These are phyloP conservation scores for Gambelia wislizenii DNA, from an alignment of 2,797 vertebrate species.

Conservation along the genomic window DNA sequence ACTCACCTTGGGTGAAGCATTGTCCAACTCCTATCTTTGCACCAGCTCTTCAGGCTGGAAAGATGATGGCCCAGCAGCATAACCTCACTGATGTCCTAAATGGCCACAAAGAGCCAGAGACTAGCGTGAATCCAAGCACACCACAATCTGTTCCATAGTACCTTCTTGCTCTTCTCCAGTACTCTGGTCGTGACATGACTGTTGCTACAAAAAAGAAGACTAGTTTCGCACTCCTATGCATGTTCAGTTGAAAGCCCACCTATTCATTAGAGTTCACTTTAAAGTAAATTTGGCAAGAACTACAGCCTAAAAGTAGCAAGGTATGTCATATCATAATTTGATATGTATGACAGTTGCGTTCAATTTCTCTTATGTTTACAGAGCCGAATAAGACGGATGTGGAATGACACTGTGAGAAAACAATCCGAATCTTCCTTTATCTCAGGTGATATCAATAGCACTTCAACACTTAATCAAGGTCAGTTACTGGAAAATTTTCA, in stretches of 20 bases:
- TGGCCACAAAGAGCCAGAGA: background rate
- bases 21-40: no score
- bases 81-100: background rate
- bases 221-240: background rate
- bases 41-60: no score
- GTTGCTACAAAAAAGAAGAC: constrained; percentile 26
- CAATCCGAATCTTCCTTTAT: constrained; percentile 99
- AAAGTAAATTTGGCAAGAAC: background rate
- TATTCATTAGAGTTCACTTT: background rate
- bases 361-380: constrained; percentile 84
- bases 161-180: background rate
- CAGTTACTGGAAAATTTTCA: constrained; percentile 84
- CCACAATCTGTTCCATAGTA: background rate
- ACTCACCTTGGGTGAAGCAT: background rate
- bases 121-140: background rate
- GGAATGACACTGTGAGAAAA: constrained; percentile 99
- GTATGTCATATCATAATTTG: constrained; percentile 37
- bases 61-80: background rate
- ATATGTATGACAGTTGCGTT: constrained; percentile 53
- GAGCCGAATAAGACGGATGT: constrained; percentile 99
- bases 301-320: constrained; percentile 19
- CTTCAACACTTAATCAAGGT: constrained; percentile 99
- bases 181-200: background rate
- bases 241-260: background rate
- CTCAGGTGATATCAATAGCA: constrained; percentile 99